Evolutionary conservation across 2,797 vertebrate genomes (phyloP).

Genomic region (Rallus crepitans): DNA sequence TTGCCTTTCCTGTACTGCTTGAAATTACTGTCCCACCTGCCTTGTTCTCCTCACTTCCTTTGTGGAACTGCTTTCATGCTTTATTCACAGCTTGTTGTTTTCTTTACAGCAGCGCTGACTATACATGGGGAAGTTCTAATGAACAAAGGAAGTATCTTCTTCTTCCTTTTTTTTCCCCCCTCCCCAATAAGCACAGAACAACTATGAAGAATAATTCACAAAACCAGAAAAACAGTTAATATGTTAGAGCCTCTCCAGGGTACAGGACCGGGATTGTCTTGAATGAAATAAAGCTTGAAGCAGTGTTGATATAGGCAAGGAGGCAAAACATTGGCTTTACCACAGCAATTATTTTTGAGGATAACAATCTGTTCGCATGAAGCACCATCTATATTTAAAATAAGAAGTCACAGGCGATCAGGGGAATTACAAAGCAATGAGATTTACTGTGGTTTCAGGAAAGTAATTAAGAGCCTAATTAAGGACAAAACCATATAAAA

Average conservation of each 20-base stretch:
- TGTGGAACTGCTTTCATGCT: neutral
- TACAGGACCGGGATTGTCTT: neutral
- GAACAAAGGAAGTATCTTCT: neutral
- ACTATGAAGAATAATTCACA: neutral
- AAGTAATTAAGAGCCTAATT: slow-evolving; percentile 76
- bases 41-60: neutral
- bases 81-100: neutral
- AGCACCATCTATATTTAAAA: slow-evolving; percentile 62
- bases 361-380: slow-evolving; percentile 67
- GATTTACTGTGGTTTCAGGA: slow-evolving; percentile 63
- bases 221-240: neutral
- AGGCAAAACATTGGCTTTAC: slow-evolving; percentile 20
- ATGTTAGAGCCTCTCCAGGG: neutral
- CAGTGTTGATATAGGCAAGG: slow-evolving; percentile 2
- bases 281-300: slow-evolving; percentile 49
- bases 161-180: neutral
- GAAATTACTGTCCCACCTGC: neutral
- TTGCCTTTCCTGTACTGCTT: neutral
- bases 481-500: slow-evolving; percentile 70
- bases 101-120: neutral
- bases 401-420: slow-evolving; percentile 66
- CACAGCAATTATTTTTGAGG: slow-evolving; percentile 63
- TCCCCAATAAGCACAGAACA: neutral
- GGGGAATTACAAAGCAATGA: slow-evolving; percentile 70
- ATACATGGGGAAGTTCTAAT: neutral